Evolutionary conservation across 2,797 vertebrate species (phyloP).

Genomic region (Bradypodion ventrale): DNA sequence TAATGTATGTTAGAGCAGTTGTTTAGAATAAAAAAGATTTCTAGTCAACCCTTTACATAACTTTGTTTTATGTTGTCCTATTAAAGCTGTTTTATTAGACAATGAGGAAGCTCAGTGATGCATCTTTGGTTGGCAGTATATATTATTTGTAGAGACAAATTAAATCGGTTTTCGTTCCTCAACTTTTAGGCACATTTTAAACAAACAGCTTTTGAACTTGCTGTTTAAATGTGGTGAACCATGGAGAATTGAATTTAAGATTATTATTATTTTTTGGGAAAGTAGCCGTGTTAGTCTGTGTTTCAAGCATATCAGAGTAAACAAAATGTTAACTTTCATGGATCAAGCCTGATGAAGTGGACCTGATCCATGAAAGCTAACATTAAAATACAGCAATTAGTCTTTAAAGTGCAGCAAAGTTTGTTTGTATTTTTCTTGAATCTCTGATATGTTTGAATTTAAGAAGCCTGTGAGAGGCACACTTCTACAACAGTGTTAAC

Average conservation of each 20-base stretch:
- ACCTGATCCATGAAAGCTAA: no score
- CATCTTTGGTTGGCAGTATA: background rate
- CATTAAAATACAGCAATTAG: no score
- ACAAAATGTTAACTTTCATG: no score
- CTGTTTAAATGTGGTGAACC: background rate
- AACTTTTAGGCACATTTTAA: background rate
- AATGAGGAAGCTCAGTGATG: background rate
- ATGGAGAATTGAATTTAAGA: background rate
- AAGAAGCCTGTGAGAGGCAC: background rate
- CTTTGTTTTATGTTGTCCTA: background rate
- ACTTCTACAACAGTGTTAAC: background rate
- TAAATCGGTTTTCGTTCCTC: accelerated
- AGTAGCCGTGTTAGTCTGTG: no score
- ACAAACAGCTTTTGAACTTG: background rate
- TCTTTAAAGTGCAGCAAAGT: no score
- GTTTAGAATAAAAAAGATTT: accelerated
- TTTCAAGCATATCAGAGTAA: no score
- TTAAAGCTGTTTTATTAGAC: background rate
- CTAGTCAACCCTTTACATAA: background rate
- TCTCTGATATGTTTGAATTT: no score
- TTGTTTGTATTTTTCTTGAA: no score
- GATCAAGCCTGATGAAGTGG: no score
- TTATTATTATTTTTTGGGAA: no score
- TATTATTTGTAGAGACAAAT: background rate
- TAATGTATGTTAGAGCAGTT: background rate